phyloP scores from a whole-genome alignment of 2,113 vertebrate genomes.

The Paralichthys olivaceus region DNA sequence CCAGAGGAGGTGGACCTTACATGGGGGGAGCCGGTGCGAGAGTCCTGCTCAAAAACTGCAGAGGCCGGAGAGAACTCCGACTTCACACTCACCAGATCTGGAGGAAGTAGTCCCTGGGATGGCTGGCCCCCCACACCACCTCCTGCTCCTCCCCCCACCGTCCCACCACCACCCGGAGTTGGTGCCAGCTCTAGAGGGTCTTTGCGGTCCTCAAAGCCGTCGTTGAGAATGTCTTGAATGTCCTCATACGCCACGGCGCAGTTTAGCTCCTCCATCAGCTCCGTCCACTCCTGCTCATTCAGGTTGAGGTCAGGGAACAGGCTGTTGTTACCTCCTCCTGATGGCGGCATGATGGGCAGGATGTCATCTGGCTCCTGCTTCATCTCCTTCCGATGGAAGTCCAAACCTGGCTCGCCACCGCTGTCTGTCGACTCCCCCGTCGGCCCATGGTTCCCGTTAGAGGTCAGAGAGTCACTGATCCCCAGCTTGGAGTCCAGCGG shows the following conservation, averaged over 20 bases:
- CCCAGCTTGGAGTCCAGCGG: slow-evolving; percentile 87
- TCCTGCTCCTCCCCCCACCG: slow-evolving; percentile 51
- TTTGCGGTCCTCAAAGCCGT: slow-evolving; percentile 95
- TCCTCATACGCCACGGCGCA: slow-evolving; percentile 94
- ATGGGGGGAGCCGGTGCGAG: slow-evolving; percentile 88
- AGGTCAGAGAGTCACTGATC: slow-evolving; percentile 68
- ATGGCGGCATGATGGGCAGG: slow-evolving; percentile 90
- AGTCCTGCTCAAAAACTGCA: slow-evolving; percentile 89
- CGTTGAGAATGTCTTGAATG: slow-evolving; percentile 97
- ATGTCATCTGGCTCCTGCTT: slow-evolving; percentile 97
- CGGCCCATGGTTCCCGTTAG: slow-evolving; percentile 81
- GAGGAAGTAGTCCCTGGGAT: slow-evolving; percentile 72
- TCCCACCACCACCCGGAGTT: slow-evolving; percentile 48
- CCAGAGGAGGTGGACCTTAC: slow-evolving; percentile 88
- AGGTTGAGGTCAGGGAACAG: slow-evolving; percentile 97
- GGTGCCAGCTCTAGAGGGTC: slow-evolving; percentile 87
- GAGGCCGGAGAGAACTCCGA: slow-evolving; percentile 89
- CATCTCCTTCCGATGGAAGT: slow-evolving; percentile 90
- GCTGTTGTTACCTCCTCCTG: slow-evolving; percentile 88
- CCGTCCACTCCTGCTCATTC: slow-evolving; percentile 98
- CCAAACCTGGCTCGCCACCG: slow-evolving; percentile 68
- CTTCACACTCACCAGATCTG: slow-evolving; percentile 89
- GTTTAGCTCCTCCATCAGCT: slow-evolving; percentile 98
- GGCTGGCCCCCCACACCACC: slow-evolving; percentile 27
- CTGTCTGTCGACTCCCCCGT: slow-evolving; percentile 80